phyloP scores from a whole-genome alignment of 2,888 invertebrate genomes.

The Standfussiana lucernea region DNA sequence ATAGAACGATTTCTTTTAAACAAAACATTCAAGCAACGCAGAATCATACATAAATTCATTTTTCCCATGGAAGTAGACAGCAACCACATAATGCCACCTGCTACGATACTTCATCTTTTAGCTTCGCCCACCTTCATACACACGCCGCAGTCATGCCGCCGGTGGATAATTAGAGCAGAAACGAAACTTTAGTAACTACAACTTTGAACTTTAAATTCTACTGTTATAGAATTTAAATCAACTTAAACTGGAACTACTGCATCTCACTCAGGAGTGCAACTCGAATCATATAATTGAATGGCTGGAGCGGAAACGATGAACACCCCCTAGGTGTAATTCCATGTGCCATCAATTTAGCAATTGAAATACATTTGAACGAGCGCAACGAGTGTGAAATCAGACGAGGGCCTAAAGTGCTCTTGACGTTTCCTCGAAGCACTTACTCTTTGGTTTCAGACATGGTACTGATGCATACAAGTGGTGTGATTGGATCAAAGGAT shows the following conservation, averaged over 20 bases:
- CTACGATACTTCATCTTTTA: background rate
- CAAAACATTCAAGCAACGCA: background rate
- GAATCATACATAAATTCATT: background rate
- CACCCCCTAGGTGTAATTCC: constrained; percentile 41
- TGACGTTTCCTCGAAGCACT: constrained; percentile 7
- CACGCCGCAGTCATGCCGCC: background rate
- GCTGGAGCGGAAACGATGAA: constrained; percentile 32
- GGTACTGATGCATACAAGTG: constrained; percentile 6
- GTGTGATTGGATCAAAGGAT: background rate
- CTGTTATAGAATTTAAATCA: background rate
- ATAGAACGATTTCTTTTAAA: background rate
- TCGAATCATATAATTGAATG: constrained; percentile 25
- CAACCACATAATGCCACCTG: background rate
- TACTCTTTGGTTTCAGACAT: constrained; percentile 2
- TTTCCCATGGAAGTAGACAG: background rate
- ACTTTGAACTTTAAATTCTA: background rate
- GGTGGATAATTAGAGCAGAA: background rate
- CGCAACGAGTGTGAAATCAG: constrained; percentile 22
- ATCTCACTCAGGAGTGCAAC: background rate
- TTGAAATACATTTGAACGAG: constrained; percentile 49
- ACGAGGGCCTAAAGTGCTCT: constrained; percentile 22
- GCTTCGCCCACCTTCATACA: background rate
- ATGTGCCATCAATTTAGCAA: constrained; percentile 49
- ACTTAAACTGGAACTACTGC: constrained; percentile 12
- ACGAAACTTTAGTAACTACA: background rate